Evolutionary conservation across 2,888 invertebrate genomes (phyloP), one percentile per base, ranked within the genome.

Genomic region (Seira ritae): DNA sequence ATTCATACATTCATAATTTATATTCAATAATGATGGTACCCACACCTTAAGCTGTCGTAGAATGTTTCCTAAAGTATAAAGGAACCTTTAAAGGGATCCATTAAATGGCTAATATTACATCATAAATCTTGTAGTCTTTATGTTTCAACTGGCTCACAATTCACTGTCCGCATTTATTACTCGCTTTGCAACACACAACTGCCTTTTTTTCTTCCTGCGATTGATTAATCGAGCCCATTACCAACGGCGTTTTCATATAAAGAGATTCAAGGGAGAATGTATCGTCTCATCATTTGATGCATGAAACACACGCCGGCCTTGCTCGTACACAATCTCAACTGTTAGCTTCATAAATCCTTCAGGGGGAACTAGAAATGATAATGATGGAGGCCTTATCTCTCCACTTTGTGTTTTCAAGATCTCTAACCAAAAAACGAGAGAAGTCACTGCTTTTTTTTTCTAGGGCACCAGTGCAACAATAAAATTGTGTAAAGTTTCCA

Each of bases 181-280:
- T 60, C 24, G 60, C 20, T 8, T 50, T 22, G 46, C 20, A 31
- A 23, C n/a, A 76, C 66, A 72, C 31, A 23, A 23, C 60, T 65
- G 24, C 79, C 37, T 65, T 17, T 70, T 62, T n/a, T 24, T 68
- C 65, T 77, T 72, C 71, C 67, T 24, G 24, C 20, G 46, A 50
- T 72, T 82, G 82, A 82, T 82, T 82, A 82, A 82, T 82, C 71
- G 82, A 77, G 62, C 77, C 76, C 77, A 82, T 82, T 82, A 82
- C 71, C 67, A 24, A 10, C 50, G 71, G 71, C 75, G 71, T 81
- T 81, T 80, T 22, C 50, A 50, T 62, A 62, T 10, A 62, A 62
- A 62, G 62, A 62, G 50, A 50, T 50, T 22, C 20, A 2, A 62
- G n/a, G 12, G 62, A 20, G 20, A 62, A 20, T 19, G n/a, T 62